Conservation (phyloP, 1,140 invertebrate species). For the Acromyrmex heyeri region DNA sequence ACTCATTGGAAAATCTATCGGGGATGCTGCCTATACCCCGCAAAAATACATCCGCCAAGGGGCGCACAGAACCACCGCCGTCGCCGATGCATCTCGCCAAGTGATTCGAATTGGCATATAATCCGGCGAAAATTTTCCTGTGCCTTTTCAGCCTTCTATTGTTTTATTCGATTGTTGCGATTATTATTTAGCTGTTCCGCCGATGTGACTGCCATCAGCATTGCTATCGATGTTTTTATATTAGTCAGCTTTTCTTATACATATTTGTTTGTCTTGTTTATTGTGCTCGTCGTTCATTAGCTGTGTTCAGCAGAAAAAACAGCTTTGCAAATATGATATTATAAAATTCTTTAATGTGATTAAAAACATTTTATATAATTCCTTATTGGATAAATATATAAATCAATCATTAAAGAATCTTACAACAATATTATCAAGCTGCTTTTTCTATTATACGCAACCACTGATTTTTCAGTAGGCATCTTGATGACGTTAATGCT, state of each 20-base stretch:
- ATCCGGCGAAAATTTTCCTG: slow-evolving; percentile 33
- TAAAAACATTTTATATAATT: too few relatives aligned
- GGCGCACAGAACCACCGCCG: slow-evolving; percentile 29
- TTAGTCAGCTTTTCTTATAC: slow-evolving; percentile 46
- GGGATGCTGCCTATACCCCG: slow-evolving; percentile 72
- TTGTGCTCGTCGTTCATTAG: background rate
- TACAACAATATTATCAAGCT: too few relatives aligned
- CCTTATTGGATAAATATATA: too few relatives aligned
- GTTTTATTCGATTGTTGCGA: slow-evolving; percentile 35
- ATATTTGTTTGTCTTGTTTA: slow-evolving; percentile 13
- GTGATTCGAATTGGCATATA: slow-evolving; percentile 67
- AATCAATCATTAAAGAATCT: too few relatives aligned
- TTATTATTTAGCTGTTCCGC: slow-evolving; percentile 55
- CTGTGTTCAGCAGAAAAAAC: too few relatives aligned
- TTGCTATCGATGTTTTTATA: slow-evolving; percentile 54
- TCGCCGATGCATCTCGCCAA: slow-evolving; percentile 58
- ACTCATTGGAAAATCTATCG: slow-evolving; percentile 83
- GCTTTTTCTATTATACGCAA: too few relatives aligned
- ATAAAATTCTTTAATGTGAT: too few relatives aligned
- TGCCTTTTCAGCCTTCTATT: slow-evolving; percentile 17
- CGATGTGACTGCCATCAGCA: background rate
- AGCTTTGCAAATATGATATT: too few relatives aligned
- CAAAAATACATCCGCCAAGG: slow-evolving; percentile 73
- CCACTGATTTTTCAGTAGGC: background rate
- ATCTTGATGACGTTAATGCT: background rate